Evolutionary conservation across 2,113 vertebrate species (phyloP), one percentile per base, ranked within the genome.

Genomic region (Engraulis encrasicolus): DNA sequence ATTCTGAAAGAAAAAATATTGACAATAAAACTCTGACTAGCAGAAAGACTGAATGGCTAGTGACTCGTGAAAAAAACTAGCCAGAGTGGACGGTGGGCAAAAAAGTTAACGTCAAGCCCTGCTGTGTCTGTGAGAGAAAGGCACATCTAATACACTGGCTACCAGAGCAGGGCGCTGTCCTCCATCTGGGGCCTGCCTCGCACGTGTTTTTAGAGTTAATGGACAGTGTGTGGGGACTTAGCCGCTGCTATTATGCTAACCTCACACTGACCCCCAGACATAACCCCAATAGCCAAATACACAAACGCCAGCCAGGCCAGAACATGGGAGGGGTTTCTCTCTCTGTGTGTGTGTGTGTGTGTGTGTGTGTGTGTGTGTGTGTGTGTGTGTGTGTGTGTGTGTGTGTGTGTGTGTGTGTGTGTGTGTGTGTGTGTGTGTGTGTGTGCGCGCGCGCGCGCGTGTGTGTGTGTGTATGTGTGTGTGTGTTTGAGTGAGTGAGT

Each of bases 141-240:
- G 50, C 18, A 81, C 86, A 85, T 85, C 78, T 45, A 90, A 90
- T 91, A 92, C 90, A 90, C 90, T 89, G 85, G 85, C 87, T 66
- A 82, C 85, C 88, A 83, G 90, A 92, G 88, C 84, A 81, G 84
- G 83, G 88, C 86, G 84, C 92, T 92, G 84, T 92, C 86, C 83
- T 86, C 88, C 38, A 79, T 83, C 84, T 49, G 85, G 49, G 78
- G n/a, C n/a, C n/a, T n/a, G n/a, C n/a, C 89, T 89, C 86, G 82
- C 89, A 88, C 85, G 79, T 94, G 94, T 95, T 95, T 94, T 94
- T 78, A 91, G 93, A 91, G 92, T 92, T 94, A 94, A 95, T 94
- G 92, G 93, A 93, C 91, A 92, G 91, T 89, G 91, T 87, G 90
- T 88, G 88, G 89, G 90, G 91, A 88, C 91, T 90, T 89, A 92